These are phyloP conservation scores for Hemiscyllium ocellatum DNA, from an alignment of 2,113 vertebrate genomes.

Conservation along the genomic window DNA sequence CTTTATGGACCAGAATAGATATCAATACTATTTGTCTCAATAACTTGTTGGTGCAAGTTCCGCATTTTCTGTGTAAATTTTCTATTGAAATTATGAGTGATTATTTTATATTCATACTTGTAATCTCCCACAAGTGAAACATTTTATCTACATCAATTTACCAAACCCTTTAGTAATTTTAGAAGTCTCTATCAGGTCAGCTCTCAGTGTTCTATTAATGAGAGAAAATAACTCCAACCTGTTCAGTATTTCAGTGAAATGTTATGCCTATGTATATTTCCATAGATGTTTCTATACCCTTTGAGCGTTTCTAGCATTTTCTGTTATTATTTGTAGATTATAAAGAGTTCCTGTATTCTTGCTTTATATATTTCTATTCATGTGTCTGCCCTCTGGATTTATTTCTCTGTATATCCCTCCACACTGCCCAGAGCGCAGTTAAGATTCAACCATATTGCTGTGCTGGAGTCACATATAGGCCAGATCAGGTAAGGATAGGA, in stretches of 20 bases:
- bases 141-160: not conserved
- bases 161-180: not conserved
- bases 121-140: not conserved
- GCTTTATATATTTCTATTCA: too few species aligned
- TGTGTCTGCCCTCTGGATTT: not conserved
- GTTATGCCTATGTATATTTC: not conserved
- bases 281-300: not conserved
- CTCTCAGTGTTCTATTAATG: not conserved
- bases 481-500: too few species aligned
- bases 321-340: not conserved
- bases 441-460: too few species aligned
- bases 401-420: not conserved
- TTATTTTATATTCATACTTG: not conserved
- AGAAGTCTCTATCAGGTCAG: not conserved
- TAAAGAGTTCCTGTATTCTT: not conserved
- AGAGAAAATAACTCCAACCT: not conserved
- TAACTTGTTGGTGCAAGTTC: not conserved
- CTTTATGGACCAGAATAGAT: not conserved
- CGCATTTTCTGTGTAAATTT: not conserved
- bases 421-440: too few species aligned
- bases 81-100: not conserved
- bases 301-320: not conserved
- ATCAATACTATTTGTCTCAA: not conserved
- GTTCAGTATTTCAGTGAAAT: not conserved
- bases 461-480: too few species aligned